Evolutionary conservation across 2,888 invertebrate genomes (phyloP).

Genomic region (Saturnia pavonia): DNA sequence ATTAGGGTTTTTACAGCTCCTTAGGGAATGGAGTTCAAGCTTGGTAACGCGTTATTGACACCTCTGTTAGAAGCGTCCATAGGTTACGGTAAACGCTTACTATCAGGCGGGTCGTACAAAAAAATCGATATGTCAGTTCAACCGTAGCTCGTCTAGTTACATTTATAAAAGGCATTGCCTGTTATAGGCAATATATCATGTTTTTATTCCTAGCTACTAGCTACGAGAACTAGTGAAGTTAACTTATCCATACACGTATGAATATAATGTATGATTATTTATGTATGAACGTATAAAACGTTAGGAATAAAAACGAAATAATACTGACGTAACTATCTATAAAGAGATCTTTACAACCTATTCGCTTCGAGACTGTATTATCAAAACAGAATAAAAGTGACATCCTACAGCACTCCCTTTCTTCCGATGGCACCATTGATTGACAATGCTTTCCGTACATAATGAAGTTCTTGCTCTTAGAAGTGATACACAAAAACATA

Average conservation of each 20-base stretch:
- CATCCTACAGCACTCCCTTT: constrained; percentile 31
- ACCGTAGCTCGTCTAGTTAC: no score
- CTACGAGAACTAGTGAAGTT: background rate
- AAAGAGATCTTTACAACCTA: constrained; percentile 18
- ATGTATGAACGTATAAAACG: constrained; percentile 11
- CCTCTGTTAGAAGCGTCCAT: no score
- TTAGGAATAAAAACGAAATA: constrained; percentile 4
- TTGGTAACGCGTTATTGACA: no score
- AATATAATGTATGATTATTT: background rate
- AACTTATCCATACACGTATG: background rate
- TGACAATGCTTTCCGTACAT: constrained; percentile 33
- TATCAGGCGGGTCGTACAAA: no score
- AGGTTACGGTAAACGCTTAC: no score
- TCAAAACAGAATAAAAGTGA: constrained; percentile 46
- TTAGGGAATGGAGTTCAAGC: no score
- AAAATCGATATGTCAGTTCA: no score
- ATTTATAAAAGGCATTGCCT: no score
- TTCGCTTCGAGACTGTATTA: constrained; percentile 30
- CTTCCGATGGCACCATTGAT: constrained; percentile 32
- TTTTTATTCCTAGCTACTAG: no score
- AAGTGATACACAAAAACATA: constrained; percentile 18
- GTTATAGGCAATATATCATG: background rate
- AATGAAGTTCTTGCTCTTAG: constrained; percentile 34
- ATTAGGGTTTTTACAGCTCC: no score
- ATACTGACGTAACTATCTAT: constrained; percentile 13